A percentile compares a stretch with the other conserved stretches of the same genome.
Evolutionary conservation across 2,113 vertebrate genomes (phyloP).

Genomic region (Glaucomys volans): DNA sequence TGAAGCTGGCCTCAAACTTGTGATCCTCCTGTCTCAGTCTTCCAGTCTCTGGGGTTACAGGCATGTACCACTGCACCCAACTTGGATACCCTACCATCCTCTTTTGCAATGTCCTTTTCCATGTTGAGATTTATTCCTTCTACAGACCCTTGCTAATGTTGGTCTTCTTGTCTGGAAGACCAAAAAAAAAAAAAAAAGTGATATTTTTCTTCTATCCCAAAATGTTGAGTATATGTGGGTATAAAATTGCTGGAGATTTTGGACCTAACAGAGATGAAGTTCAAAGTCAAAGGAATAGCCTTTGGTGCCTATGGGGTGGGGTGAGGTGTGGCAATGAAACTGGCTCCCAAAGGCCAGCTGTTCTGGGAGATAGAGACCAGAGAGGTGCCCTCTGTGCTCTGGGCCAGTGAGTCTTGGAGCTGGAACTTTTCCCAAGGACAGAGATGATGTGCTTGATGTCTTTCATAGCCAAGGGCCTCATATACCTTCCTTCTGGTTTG

Average conservation of each 20-base stretch:
- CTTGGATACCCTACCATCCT: neutral
- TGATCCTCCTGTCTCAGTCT: too few species aligned
- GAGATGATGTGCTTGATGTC: neutral
- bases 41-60: too few species aligned
- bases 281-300: neutral
- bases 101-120: neutral
- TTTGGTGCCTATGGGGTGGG: neutral
- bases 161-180: neutral
- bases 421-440: neutral
- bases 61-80: too few species aligned
- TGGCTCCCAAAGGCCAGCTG: neutral
- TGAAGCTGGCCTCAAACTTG: too few species aligned
- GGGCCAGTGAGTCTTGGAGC: neutral
- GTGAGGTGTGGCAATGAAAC: constrained; percentile 18
- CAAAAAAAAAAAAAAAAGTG: neutral
- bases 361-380: constrained; percentile 53
- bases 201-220: neutral
- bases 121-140: neutral
- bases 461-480: neutral
- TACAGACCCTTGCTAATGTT: neutral
- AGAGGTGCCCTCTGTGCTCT: neutral
- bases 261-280: neutral
- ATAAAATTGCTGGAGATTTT: neutral
- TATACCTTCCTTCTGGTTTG: neutral
- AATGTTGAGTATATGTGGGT: neutral